Evolutionary conservation across 2,113 vertebrate genomes (phyloP).

Genomic region (Petroica traversi): DNA sequence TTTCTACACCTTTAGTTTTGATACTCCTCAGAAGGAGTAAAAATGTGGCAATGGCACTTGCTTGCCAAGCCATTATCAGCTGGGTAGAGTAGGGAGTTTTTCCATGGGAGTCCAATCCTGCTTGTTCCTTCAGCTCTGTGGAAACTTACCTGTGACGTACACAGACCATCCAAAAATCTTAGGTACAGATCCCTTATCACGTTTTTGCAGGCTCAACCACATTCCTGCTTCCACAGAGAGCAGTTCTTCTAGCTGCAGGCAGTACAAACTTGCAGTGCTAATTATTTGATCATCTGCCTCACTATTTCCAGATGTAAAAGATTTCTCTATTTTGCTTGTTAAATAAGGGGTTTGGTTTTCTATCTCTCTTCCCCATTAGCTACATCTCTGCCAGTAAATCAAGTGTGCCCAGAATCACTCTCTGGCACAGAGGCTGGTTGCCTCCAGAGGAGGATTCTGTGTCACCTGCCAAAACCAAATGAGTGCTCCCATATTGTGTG

Average conservation of each 20-base stretch:
- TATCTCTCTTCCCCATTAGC: not conserved
- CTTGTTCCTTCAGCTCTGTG: not conserved
- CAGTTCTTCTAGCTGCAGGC: conserved; percentile 38
- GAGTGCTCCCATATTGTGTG: not conserved
- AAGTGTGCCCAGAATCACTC: fast-evolving
- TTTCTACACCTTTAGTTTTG: not conserved
- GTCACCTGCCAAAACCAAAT: not conserved
- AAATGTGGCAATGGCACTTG: not conserved
- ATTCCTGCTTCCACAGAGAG: not conserved
- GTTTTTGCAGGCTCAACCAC: not conserved
- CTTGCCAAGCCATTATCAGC: not conserved
- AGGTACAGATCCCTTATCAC: not conserved
- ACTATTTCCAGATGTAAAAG: conserved; percentile 21
- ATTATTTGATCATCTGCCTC: conserved; percentile 35
- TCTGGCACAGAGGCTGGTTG: not conserved
- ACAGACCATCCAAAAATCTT: not conserved
- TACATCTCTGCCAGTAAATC: not conserved
- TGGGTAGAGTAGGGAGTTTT: not conserved
- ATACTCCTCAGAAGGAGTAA: not conserved
- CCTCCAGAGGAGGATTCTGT: conserved; percentile 1
- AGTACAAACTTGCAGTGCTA: conserved; percentile 17
- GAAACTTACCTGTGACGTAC: not conserved
- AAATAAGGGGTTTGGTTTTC: not conserved
- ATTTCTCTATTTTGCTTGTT: conserved; percentile 38
- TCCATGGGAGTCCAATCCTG: not conserved